A percentile compares a stretch with the other conserved stretches of the same genome.
Evolutionary conservation across 2,113 vertebrate genomes (phyloP).

Genomic region (Campylorhamphus procurvoides): DNA sequence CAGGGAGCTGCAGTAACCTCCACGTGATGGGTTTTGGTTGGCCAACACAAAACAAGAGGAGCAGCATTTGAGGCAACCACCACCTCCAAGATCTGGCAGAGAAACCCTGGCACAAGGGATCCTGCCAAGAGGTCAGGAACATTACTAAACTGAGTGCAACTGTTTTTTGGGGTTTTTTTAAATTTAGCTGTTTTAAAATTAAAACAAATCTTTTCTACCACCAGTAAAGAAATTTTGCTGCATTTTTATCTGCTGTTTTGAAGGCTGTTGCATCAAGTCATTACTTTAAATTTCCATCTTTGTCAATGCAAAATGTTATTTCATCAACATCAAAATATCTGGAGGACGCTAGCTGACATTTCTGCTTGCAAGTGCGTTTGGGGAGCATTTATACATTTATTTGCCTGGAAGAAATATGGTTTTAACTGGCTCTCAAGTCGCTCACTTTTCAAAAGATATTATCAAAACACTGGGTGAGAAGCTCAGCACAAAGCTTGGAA

Average conservation of each 20-base stretch:
- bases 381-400: constrained; percentile 22
- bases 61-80: not conserved
- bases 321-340: constrained; percentile 14
- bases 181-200: not conserved
- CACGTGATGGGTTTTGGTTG: not conserved
- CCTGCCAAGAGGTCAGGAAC: not conserved
- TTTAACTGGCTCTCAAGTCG: not conserved
- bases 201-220: not conserved
- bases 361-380: not conserved
- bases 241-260: not conserved
- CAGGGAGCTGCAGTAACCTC: not conserved
- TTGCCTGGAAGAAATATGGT: constrained; percentile 39
- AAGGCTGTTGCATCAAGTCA: not conserved
- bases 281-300: not conserved
- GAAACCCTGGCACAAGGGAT: not conserved
- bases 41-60: not conserved
- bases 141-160: not conserved
- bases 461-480: not conserved
- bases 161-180: not conserved
- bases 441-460: constrained; percentile 42
- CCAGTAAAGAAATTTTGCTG: not conserved
- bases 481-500: not conserved
- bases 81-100: not conserved
- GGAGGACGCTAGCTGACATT: not conserved
- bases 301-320: not conserved